These are phyloP conservation scores for Semicossyphus pulcher DNA, from an alignment of 2,113 vertebrate species.

Conservation along the genomic window DNA sequence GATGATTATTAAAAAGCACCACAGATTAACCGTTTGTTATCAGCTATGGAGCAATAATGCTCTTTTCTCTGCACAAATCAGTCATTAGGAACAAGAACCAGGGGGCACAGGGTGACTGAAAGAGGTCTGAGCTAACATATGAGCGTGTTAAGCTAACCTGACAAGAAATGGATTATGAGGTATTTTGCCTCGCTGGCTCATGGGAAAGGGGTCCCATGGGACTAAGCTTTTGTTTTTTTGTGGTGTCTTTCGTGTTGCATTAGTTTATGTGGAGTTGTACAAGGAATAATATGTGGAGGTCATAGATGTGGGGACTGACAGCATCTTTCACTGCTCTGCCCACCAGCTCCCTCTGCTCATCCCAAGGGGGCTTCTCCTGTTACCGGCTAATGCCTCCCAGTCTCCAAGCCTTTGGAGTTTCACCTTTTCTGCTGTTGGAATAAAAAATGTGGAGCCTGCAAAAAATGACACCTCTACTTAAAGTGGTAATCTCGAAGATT, in stretches of 20 bases:
- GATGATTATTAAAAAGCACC: conserved; percentile 73
- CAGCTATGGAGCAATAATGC: conserved; percentile 58
- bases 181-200: conserved; percentile 35
- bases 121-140: conserved; percentile 43
- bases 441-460: conserved; percentile 3
- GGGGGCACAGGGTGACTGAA: conserved; percentile 16
- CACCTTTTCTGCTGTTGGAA: conserved; percentile 5
- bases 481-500: no score
- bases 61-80: conserved; percentile 34
- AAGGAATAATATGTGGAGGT: conserved; percentile 62
- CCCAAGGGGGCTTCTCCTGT: conserved; percentile 61
- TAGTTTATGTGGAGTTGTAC: conserved; percentile 47
- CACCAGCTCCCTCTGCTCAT: conserved; percentile 14
- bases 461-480: conserved; percentile 6
- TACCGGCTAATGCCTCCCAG: conserved; percentile 63
- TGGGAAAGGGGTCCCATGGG: background rate
- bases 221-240: conserved; percentile 55
- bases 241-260: conserved; percentile 54
- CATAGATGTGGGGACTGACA: conserved; percentile 66
- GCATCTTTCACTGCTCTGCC: conserved; percentile 67
- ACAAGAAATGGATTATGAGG: conserved; percentile 59
- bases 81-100: conserved; percentile 30
- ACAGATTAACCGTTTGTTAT: conserved; percentile 73
- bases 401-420: conserved; percentile 35
- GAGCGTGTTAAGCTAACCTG: conserved; percentile 51